Evolutionary conservation across 2,113 vertebrate species (phyloP), one percentile per base, ranked within the genome.

Genomic region (Colaptes auratus): DNA sequence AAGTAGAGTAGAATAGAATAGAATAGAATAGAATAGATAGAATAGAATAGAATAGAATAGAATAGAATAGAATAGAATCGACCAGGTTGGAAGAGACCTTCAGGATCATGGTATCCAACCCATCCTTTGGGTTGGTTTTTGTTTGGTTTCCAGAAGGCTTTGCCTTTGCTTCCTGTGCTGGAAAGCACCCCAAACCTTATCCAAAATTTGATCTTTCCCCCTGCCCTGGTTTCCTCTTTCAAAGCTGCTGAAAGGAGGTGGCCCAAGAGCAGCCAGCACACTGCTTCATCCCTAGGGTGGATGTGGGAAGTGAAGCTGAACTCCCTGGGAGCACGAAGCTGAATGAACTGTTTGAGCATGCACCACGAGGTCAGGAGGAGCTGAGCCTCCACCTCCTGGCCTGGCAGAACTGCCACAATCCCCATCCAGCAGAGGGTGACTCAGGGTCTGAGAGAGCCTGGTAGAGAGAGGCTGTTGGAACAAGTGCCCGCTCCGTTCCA

Each of bases 151-250:
- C 74, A 96, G 88, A 89, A 66, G 82, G 90, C 59, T 95, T 96
- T 94, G 79, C 58, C 94, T 97, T 96, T 92, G 52, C 79, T 97
- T 96, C 80, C 64, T 86, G 33, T 79, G 52, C 46, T 30, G 52
- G 11, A 16, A 56, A 96, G 79, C 33, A 18, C 1, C 1, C 14
- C 56, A 23, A 42, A 78, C 11, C 4, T 59, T 74, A 60, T 35
- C 5, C 74, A 91, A 93, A 67, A 53, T 36, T 35, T 3, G 1
- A 36, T 56, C 21, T 70, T 87, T 33, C 5, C 2, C 36, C 27
- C 39, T 39, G 39, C 39, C 9, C 8, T 8, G 1, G 6, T 61
- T 95, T 87, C 20, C 11, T 75, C 77, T 72, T 60, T 10, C 8
- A 67, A 91, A 88, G 64, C 56, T 92, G 69, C 35, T 78, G 61